Conservation (phyloP, 2,888 invertebrate species). For the Cerastoderma edule region DNA sequence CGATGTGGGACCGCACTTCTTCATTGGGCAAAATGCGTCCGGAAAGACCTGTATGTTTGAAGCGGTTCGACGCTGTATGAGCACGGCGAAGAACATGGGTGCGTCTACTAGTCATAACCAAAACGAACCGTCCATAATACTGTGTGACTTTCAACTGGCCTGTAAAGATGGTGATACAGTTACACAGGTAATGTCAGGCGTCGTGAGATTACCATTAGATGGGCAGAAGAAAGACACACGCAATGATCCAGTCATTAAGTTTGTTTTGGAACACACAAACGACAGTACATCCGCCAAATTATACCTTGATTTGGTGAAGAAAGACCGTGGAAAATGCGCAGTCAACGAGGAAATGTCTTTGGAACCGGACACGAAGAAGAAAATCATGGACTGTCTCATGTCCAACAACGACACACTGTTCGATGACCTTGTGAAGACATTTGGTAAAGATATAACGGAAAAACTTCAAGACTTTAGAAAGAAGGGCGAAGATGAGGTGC, state of each 20-base stretch:
- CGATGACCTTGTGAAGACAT: background rate
- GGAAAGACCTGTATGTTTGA: constrained; percentile 25
- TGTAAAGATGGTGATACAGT: background rate
- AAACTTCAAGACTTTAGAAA: background rate
- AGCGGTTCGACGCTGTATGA: constrained; percentile 18
- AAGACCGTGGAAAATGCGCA: background rate
- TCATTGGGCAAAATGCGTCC: constrained; percentile 22
- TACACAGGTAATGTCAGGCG: background rate
- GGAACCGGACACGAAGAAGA: background rate
- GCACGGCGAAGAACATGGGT: background rate
- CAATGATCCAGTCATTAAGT: background rate
- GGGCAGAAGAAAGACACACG: background rate
- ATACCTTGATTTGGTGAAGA: constrained; percentile 6
- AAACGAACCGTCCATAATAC: constrained; percentile 3
- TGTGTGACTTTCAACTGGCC: constrained; percentile 8
- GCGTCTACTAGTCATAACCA: constrained; percentile 4
- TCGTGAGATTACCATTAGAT: background rate
- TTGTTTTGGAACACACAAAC: background rate
- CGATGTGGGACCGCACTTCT: constrained; percentile 7
- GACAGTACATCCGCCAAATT: background rate
- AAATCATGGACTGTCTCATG: background rate
- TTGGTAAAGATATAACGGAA: background rate
- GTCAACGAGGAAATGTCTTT: constrained; percentile 4
- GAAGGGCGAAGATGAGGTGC: background rate
- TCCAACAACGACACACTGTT: background rate